Evolutionary conservation across 2,797 vertebrate species (phyloP).

Genomic region (Rhinophrynus dorsalis): DNA sequence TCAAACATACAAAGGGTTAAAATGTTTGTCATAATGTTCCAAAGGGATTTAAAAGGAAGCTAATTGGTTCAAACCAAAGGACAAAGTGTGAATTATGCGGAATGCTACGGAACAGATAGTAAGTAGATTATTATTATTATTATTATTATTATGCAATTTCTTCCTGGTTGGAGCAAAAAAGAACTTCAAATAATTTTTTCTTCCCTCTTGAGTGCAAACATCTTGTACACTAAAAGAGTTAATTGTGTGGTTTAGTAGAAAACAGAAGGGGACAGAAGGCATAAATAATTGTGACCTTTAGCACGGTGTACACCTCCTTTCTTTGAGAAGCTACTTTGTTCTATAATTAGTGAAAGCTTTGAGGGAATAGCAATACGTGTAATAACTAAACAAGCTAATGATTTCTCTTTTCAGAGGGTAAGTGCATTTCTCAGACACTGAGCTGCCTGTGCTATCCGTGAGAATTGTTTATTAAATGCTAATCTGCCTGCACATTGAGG

Average conservation of each 20-base stretch:
- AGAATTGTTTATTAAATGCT: neutral
- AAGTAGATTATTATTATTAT: too few relatives aligned
- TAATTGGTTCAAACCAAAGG: too few relatives aligned
- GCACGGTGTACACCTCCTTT: neutral
- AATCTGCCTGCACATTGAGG: neutral
- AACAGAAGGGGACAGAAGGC: neutral
- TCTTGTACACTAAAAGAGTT: neutral
- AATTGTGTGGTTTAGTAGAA: neutral
- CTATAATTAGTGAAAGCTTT: slow-evolving; percentile 5
- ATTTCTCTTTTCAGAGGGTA: neutral
- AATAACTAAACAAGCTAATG: neutral
- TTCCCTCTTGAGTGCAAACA: neutral
- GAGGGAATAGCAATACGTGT: neutral
- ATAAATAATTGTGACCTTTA: neutral
- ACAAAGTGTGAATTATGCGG: too few relatives aligned
- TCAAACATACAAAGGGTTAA: too few relatives aligned
- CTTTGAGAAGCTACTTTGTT: neutral
- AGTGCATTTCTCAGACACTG: neutral
- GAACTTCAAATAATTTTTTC: neutral
- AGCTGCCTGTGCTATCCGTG: neutral
- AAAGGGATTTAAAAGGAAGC: too few relatives aligned
- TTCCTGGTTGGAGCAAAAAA: neutral
- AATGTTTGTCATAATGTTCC: too few relatives aligned
- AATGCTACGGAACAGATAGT: too few relatives aligned
- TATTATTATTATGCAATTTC: too few relatives aligned